Conservation (phyloP, 2,113 vertebrate species). For the Scortum barcoo region DNA sequence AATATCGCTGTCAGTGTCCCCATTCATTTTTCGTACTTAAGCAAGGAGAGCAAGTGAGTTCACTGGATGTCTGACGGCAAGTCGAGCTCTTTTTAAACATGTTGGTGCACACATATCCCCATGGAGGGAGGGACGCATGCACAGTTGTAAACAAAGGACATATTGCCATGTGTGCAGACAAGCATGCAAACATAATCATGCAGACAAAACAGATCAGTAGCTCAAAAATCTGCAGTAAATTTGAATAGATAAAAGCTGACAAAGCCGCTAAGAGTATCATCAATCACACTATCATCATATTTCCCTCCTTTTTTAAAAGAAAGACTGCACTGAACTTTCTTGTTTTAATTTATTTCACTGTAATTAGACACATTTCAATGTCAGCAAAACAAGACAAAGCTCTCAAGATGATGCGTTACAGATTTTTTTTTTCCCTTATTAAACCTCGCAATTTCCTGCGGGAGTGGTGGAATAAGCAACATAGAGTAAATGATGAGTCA, state of each 20-base stretch:
- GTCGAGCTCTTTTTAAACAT: constrained; percentile 6
- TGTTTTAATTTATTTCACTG: neutral
- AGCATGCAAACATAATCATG: neutral
- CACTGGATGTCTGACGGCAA: constrained; percentile 2
- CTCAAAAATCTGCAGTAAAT: neutral
- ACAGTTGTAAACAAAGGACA: neutral
- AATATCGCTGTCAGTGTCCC: constrained; percentile 31
- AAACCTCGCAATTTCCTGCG: neutral
- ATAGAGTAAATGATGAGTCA: neutral
- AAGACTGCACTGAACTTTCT: neutral
- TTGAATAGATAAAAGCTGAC: constrained; percentile 12
- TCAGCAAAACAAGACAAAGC: neutral
- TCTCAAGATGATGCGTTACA: neutral
- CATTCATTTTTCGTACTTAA: constrained; percentile 46
- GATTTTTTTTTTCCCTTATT: neutral
- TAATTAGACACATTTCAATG: neutral
- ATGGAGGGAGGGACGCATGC: neutral
- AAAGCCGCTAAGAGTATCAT: constrained; percentile 1
- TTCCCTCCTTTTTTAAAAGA: neutral
- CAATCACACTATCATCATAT: constrained; percentile 11
- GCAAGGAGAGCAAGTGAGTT: constrained; percentile 17
- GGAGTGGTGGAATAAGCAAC: neutral
- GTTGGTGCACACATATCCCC: neutral
- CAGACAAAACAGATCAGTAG: neutral
- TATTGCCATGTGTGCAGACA: neutral